Evolutionary conservation across 2,888 invertebrate species (phyloP), one percentile per base, ranked within the genome.

Genomic region (Escarpia spicata): DNA sequence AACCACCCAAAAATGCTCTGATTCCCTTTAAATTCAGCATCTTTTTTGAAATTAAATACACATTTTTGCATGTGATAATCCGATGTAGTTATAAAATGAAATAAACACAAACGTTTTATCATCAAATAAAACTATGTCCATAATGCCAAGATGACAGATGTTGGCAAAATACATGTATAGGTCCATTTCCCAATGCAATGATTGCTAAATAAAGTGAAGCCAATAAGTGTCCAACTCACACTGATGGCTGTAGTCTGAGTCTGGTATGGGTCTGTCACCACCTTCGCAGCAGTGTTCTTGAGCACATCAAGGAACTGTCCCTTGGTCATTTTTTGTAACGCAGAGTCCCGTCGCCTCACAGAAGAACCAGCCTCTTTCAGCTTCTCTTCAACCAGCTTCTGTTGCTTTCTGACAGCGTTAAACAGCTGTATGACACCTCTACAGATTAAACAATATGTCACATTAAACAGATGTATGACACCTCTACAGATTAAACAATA

Each of bases 371-470:
- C 96, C 37, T 97, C 97, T 92, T 97, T 97, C 92, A 98, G 96
- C 96, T 98, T 97, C 93, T 97, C 97, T 91, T 97, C 97, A 92
- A 98, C 97, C 92, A 97, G 97, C 96, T 97, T 98, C 96, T 99
- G 98, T 96, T 99, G 98, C 94, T 98, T 97, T 95, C 97, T 97
- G 0, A 99, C 98, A 60, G 98, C 98, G 97, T 99, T 99, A 95
- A 99, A 99, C 94, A 99, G 97, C 96, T 99, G 98, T 0, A 99
- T 98, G 0, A 99, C 98, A 95, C 99, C 99, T 96, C 98, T 98
- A 94, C 12, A 26, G 75, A 75, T 75, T 75, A 75, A 75, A 75
- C 75, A 75, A 4, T 75, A n/a, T 75, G 75, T 19, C 75, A 75
- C 75, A 75, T 99, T 99, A 95, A 99, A 99, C 94, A 99, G 97